Base-by-base conservation (phyloP, 2,888 invertebrate genomes). In the Archaeoteleia sp. region DNA sequence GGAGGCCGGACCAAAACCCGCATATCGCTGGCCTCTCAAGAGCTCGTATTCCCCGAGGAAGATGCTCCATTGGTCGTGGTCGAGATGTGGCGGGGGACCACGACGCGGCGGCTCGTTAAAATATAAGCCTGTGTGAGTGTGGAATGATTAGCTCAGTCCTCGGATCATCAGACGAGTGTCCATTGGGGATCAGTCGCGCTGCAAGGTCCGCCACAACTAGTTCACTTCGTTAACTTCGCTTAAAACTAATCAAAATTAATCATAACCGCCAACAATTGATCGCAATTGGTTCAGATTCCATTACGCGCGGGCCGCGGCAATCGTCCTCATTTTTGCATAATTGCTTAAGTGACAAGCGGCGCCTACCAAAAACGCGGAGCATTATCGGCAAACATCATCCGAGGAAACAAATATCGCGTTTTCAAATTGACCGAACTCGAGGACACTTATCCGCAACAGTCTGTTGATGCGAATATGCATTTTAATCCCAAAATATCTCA, bases 241-340 rank as follows among this genome's bases (percentile, higher is more conserved):
- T 80, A 77, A 80, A 79, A 80, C 80, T 82, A 83, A 83, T 83
- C 81, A 81, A 82, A 83, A 83, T 83, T 83, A 83, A 83, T 83
- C 82, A 83, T 81, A 83, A 83, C 78, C 80, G 76, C 73, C 78
- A 82, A 81, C 83, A 82, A 84, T 84, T 84, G 82, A 81, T 82
- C 78, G 77, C 82, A 83, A 84, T 84, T 84, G 84, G 77, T 77
- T 76, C 75, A 76, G 83, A 82, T 82, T 83, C 79, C 80, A 82
- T 83, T 81, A 82, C 75, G 73, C 70, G 72, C 70, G 63, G 62
- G 67, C 66, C 74, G 73, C 67, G 62, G 51, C 71, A 71, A 69
- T 72, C 71, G 60, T 67, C 63, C 65, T 61, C 35, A 58, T 68
- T 68, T 71, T 63, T 66, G 69, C 65, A 61, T 70, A 69, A 70